Base-by-base conservation (phyloP, 2,888 invertebrate genomes). In the Drymonia ruficornis region DNA sequence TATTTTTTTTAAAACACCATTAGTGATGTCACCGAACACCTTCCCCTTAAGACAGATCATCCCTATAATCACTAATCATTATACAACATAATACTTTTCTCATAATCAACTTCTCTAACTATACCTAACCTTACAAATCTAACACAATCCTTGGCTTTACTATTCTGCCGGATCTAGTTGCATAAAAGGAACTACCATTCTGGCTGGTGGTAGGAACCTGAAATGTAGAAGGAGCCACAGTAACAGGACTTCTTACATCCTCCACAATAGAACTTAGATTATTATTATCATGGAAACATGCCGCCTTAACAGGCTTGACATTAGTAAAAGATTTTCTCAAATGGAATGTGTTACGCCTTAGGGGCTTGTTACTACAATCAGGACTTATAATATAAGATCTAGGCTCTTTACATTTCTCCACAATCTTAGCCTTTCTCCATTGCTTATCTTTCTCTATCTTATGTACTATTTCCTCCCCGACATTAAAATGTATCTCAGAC, bases 21-120 rank as follows among this genome's bases (percentile, higher is more conserved):
- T n/a, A n/a, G n/a, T n/a, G n/a, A n/a, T n/a, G n/a, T n/a, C n/a
- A n/a, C n/a, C n/a, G n/a, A n/a, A n/a, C n/a, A n/a, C 71, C 75
- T 75, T 49, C 42, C 23, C 52, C 59, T 65, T 55, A 52, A 56
- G 56, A 50, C 53, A 63, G 42, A 28, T 28, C 7, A 28, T 7
- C 3, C 28, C n/a, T n/a, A n/a, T n/a, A n/a, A n/a, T n/a, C n/a
- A n/a, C n/a, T n/a, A n/a, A n/a, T n/a, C n/a, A n/a, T n/a, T n/a
- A n/a, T n/a, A n/a, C n/a, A n/a, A 28, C 28, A 5, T 28, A 28
- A 28, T 28, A 28, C 28, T n/a, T n/a, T n/a, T n/a, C n/a, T n/a
- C n/a, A n/a, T n/a, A n/a, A n/a, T n/a, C n/a, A n/a, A n/a, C n/a
- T n/a, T n/a, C n/a, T n/a, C n/a, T n/a, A n/a, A n/a, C n/a, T n/a